phyloP scores from a whole-genome alignment of 2,113 vertebrate species.

The Zapornia atra region DNA sequence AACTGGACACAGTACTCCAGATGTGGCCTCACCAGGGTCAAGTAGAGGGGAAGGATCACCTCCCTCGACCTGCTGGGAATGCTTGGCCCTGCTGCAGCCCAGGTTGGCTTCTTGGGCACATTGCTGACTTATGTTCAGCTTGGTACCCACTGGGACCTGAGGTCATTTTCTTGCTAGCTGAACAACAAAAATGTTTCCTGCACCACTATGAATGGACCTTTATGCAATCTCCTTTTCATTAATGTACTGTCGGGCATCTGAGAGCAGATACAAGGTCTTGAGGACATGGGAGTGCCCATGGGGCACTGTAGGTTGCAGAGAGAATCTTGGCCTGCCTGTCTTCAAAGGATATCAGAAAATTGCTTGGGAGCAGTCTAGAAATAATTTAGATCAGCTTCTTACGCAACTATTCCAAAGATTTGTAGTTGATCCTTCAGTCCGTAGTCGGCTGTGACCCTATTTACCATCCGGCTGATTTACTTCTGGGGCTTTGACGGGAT shows the following conservation, averaged over 20 bases:
- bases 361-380: background rate
- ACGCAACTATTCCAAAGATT: background rate
- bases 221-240: background rate
- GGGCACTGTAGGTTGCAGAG: background rate
- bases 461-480: background rate
- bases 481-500: background rate
- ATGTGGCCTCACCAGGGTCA: background rate
- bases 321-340: background rate
- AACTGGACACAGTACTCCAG: background rate
- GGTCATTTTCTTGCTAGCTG: background rate
- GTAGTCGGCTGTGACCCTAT: conserved; percentile 8
- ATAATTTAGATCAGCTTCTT: background rate
- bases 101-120: background rate
- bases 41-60: background rate
- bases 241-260: background rate
- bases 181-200: background rate
- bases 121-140: background rate
- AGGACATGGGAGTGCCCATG: background rate
- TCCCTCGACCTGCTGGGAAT: fast-evolving
- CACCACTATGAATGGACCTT: background rate
- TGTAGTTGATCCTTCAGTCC: background rate
- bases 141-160: background rate
- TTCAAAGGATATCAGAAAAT: background rate
- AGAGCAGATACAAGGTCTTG: background rate
- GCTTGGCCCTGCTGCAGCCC: background rate